Conservation (phyloP, 2,888 invertebrate genomes). For the Pyrocoelia pectoralis region DNA sequence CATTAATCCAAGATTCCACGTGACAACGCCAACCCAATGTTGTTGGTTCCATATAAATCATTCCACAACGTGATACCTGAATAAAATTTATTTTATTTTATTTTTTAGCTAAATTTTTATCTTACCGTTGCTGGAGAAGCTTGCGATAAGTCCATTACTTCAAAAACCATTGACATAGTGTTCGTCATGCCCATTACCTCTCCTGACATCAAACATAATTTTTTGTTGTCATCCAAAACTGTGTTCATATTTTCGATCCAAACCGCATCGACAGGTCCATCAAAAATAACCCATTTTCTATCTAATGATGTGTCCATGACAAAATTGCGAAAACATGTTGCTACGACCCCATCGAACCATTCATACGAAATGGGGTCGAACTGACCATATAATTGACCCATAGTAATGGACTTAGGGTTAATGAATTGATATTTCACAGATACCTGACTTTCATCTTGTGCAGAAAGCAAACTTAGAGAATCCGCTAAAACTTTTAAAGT, state of each 20-base stretch:
- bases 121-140: slow-evolving; percentile 84
- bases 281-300: slow-evolving; percentile 92
- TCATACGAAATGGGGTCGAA: slow-evolving; percentile 90
- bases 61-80: slow-evolving; percentile 78
- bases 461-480: slow-evolving; percentile 74
- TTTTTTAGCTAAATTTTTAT: not conserved
- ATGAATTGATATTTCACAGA: slow-evolving; percentile 77
- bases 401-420: slow-evolving; percentile 92
- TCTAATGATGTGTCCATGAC: slow-evolving; percentile 73
- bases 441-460: slow-evolving; percentile 53
- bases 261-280: slow-evolving; percentile 88
- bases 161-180: slow-evolving; percentile 87
- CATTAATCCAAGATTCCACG: slow-evolving; percentile 81
- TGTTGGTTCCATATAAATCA: slow-evolving; percentile 88
- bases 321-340: slow-evolving; percentile 79
- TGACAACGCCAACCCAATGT: slow-evolving; percentile 85
- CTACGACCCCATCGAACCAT: slow-evolving; percentile 88
- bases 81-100: not conserved
- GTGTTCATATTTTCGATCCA: slow-evolving; percentile 94
- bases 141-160: slow-evolving; percentile 85
- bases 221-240: slow-evolving; percentile 87
- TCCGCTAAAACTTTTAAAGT: slow-evolving; percentile 79
- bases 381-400: slow-evolving; percentile 91
- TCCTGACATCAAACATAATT: slow-evolving; percentile 85
- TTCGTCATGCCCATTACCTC: slow-evolving; percentile 85